Conservation (phyloP, 2,888 invertebrate genomes). For the Lasioglossum lativentre region DNA sequence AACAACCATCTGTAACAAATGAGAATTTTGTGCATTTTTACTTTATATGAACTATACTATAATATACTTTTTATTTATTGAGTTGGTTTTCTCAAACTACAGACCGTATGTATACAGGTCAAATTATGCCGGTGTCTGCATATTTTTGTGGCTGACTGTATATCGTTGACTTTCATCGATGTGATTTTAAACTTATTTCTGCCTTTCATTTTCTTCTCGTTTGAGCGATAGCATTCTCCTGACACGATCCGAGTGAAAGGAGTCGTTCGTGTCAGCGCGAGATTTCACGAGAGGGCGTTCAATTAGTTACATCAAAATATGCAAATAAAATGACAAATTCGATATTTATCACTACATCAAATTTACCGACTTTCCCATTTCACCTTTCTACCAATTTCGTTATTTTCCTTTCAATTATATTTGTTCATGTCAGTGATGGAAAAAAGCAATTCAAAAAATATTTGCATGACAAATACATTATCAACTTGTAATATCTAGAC, state of each 20-base stretch:
- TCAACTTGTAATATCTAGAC: no score
- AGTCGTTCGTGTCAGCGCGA: constrained; percentile 58
- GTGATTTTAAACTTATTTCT: constrained; percentile 32
- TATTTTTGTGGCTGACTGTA: background rate
- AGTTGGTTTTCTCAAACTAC: no score
- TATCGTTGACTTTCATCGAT: constrained; percentile 40
- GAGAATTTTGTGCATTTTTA: no score
- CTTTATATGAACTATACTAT: no score
- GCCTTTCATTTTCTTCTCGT: constrained; percentile 68
- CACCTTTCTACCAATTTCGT: background rate
- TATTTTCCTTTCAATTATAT: background rate
- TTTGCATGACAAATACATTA: no score
- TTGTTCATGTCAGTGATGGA: no score
- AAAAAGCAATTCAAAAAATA: no score
- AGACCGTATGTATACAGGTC: no score
- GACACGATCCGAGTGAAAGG: constrained; percentile 72
- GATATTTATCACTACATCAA: background rate
- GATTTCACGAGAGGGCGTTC: constrained; percentile 46
- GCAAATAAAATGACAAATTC: constrained; percentile 27
- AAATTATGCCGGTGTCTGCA: background rate
- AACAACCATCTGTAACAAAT: no score
- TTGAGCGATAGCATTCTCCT: constrained; percentile 63
- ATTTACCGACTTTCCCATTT: background rate
- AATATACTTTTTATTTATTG: no score
- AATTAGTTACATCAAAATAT: constrained; percentile 36